Conservation (phyloP, 2,888 invertebrate genomes). For the Pterostichus niger region DNA sequence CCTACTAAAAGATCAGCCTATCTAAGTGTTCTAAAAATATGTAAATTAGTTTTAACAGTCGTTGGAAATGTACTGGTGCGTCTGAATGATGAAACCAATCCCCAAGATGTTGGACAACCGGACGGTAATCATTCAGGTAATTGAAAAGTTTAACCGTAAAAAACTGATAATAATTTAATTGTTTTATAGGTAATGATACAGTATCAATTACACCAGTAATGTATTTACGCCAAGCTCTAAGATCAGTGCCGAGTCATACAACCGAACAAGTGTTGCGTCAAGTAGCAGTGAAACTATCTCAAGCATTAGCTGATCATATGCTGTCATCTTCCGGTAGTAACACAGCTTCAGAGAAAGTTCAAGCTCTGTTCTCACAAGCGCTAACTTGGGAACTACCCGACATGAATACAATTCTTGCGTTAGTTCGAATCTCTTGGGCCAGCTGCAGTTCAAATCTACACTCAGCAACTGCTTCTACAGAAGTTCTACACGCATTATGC, state of each 20-base stretch:
- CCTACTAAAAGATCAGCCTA: conserved; percentile 90
- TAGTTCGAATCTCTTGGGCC: conserved; percentile 89
- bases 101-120: conserved; percentile 74
- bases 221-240: conserved; percentile 89
- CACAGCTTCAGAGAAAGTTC: conserved; percentile 73
- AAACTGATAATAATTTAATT: conserved; percentile 17
- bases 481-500: conserved; percentile 83
- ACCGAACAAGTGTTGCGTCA: conserved; percentile 92
- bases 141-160: background rate
- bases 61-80: conserved; percentile 88
- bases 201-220: conserved; percentile 76
- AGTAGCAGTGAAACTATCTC: conserved; percentile 91
- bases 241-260: conserved; percentile 89
- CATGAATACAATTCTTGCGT: conserved; percentile 84
- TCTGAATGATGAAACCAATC: conserved; percentile 76
- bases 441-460: conserved; percentile 85
- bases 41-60: conserved; percentile 92
- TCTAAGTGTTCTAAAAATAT: conserved; percentile 91
- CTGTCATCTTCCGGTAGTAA: conserved; percentile 73
- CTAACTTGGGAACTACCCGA: conserved; percentile 86
- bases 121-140: conserved; percentile 75
- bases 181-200: conserved; percentile 71
- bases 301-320: conserved; percentile 85
- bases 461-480: conserved; percentile 80
- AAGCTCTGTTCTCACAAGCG: conserved; percentile 76